These are phyloP conservation scores for Anisognathus igniventris DNA, from an alignment of 2,797 vertebrate species.

Conservation along the genomic window DNA sequence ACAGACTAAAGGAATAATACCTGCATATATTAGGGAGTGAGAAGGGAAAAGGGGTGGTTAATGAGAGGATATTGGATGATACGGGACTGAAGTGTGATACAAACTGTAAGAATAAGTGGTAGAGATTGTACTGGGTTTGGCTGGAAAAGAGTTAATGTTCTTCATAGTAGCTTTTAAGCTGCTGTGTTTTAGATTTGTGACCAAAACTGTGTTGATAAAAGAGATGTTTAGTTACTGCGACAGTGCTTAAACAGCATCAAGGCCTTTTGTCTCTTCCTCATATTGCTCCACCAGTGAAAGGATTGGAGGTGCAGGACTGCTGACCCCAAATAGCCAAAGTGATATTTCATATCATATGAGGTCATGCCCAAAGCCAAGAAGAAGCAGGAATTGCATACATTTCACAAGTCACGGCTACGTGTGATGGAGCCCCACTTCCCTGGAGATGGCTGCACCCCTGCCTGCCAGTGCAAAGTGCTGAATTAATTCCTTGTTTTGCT, in stretches of 20 bases:
- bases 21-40: not conserved
- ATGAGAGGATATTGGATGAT: not conserved
- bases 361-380: not conserved
- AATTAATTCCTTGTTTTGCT: not conserved
- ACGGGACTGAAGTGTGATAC: not conserved
- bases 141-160: not conserved
- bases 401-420: fast-evolving
- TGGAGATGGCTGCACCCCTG: not conserved
- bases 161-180: not conserved
- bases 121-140: not conserved
- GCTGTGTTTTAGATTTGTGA: not conserved
- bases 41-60: not conserved
- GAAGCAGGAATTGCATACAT: not conserved
- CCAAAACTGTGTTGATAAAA: not conserved
- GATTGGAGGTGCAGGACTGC: not conserved
- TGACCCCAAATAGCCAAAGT: not conserved
- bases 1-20: not conserved
- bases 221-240: not conserved
- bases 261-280: not conserved
- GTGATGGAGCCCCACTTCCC: not conserved
- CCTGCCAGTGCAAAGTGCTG: not conserved
- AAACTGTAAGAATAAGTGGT: not conserved
- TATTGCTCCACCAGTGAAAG: not conserved
- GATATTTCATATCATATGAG: not conserved
- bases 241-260: not conserved